phyloP scores from a whole-genome alignment of 2,797 vertebrate species.

The Aselliscus stoliczkanus region DNA sequence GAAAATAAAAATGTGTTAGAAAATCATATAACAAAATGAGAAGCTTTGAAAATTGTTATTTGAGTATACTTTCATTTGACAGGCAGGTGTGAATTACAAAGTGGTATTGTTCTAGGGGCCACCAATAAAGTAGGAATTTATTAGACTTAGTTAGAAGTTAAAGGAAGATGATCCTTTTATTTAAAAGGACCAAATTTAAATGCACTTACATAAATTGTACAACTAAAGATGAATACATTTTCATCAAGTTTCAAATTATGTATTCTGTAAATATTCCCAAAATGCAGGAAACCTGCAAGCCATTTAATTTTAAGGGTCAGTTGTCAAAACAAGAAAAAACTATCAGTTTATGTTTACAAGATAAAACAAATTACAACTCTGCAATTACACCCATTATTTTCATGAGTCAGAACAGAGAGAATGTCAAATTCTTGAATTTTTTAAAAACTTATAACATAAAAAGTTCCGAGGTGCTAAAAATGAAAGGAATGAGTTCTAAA shows the following conservation, averaged over 20 bases:
- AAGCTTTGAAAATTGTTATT: neutral
- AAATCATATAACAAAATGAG: neutral
- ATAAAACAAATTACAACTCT: neutral
- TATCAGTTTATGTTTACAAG: neutral
- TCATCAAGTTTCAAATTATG: constrained; percentile 16
- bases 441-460: neutral
- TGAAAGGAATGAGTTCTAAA: neutral
- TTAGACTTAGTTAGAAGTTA: neutral
- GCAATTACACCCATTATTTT: constrained; percentile 17
- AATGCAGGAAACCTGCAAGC: neutral
- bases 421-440: constrained; percentile 3
- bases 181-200: neutral
- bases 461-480: neutral
- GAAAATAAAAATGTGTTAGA: neutral
- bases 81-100: constrained; percentile 21
- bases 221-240: neutral
- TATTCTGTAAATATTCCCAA: neutral
- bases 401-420: neutral
- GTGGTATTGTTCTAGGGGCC: neutral
- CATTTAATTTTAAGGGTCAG: constrained; percentile 32
- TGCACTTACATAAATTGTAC: neutral
- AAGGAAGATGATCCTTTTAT: neutral
- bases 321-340: constrained; percentile 36
- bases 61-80: neutral
- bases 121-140: neutral